Base-by-base conservation (phyloP, 2,113 vertebrate species). In the Chloebia gouldiae region DNA sequence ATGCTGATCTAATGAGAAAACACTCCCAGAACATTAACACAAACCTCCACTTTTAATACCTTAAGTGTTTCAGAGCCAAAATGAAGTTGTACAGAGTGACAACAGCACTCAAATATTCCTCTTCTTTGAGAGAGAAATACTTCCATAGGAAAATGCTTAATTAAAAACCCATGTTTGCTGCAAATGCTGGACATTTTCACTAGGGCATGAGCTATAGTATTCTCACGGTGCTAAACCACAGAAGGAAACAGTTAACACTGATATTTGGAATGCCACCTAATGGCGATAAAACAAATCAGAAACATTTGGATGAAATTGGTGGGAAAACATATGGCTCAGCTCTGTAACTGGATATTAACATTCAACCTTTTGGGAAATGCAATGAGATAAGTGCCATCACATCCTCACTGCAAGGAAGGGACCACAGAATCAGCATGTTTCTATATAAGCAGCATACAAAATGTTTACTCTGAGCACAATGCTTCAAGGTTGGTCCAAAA, bases 241-340 rank as follows among this genome's bases (percentile, higher is more conserved):
- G 95, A 71, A 94, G 94, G 95, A 95, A 97, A 92, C 73, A 85
- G 94, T 96, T 95, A 96, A 86, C 78, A 70, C 78, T 69, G 84
- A 88, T 85, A 93, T 40, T 83, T 90, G 59, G 76, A 93, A 94
- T 86, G 88, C 93, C 95, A 96, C 92, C 90, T 97, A 95, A 94
- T 53, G 86, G 68, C 1, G 10, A 94, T 96, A 92, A 90, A 93
- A 90, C 86, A 86, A 95, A 96, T 88, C 86, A 84, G 82, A 95
- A 97, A 96, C 95, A 95, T 70, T 96, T 95, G 90, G 88, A 86
- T 0, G 0, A 66, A 92, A 93, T 0, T 56, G 87, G 88, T 95
- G 95, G 94, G 92, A 96, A 96, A 94, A 88, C 93, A 95, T 76
- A 90, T 86, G 95, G 88, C 68, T 92, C 42, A 21, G 40, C 79